Percentiles rank a stretch among this genome's conserved stretches.
phyloP scores from a whole-genome alignment of 2,113 vertebrate species.

The Anguilla rostrata region DNA sequence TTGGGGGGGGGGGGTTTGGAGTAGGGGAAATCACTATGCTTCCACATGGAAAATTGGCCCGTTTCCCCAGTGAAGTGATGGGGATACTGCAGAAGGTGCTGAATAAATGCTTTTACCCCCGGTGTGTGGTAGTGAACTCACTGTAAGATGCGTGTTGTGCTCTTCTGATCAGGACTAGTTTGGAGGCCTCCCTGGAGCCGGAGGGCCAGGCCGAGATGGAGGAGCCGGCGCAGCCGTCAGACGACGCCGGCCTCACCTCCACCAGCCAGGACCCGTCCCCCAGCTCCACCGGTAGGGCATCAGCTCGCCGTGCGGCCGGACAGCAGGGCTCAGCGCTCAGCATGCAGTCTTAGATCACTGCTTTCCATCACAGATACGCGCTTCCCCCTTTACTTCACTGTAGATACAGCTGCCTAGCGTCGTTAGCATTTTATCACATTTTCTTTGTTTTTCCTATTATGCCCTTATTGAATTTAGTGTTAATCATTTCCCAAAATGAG shows the following conservation, averaged over 20 bases:
- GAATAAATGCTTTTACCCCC: not conserved
- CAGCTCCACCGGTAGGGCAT: constrained; percentile 77
- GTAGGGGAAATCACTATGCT: too few species aligned
- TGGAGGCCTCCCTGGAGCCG: constrained; percentile 80
- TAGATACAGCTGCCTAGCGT: not conserved
- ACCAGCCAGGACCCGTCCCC: constrained; percentile 96
- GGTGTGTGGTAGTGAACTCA: not conserved
- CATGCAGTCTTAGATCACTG: too few species aligned
- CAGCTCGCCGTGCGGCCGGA: not conserved
- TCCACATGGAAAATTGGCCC: not conserved
- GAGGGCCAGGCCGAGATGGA: constrained; percentile 83
- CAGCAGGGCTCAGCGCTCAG: not conserved
- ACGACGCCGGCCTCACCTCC: constrained; percentile 83
- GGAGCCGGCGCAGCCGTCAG: constrained; percentile 79
- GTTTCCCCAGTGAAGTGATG: not conserved
- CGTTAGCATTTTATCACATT: not conserved
- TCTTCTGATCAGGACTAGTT: constrained; percentile 56
- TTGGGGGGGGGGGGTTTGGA: not conserved
- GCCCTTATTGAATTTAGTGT: not conserved
- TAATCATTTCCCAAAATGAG: not conserved
- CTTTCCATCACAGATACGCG: not conserved
- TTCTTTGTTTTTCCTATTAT: not conserved
- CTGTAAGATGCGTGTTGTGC: not conserved
- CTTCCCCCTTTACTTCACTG: not conserved
- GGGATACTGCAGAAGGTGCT: not conserved